Evolutionary conservation across 2,113 vertebrate genomes (phyloP).

Genomic region (Centrocercus urophasianus): DNA sequence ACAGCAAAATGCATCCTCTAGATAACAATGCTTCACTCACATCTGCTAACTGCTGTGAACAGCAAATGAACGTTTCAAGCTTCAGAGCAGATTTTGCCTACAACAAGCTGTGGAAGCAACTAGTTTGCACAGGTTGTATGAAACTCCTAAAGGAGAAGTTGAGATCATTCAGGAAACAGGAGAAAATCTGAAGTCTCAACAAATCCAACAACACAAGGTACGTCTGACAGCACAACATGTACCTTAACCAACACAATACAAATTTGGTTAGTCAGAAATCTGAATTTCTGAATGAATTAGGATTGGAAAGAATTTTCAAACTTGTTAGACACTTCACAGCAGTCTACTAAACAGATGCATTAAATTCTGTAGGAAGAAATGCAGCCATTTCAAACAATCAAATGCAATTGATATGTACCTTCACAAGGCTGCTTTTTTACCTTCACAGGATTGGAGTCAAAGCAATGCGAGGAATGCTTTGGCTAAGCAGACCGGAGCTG

Average conservation of each 20-base stretch:
- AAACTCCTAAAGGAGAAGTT: not conserved
- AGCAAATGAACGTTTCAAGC: not conserved
- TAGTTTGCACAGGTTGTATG: not conserved
- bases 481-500: not conserved
- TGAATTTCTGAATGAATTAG: not conserved
- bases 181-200: not conserved
- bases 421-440: not conserved
- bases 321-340: not conserved
- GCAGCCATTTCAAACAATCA: not conserved
- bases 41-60: not conserved
- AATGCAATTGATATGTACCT: not conserved
- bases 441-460: not conserved
- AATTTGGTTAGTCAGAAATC: not conserved
- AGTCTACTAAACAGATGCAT: not conserved
- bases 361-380: not conserved
- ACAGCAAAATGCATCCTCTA: conserved; percentile 50
- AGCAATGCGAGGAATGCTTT: not conserved
- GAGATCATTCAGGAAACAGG: not conserved
- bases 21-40: conserved; percentile 9
- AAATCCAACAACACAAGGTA: not conserved
- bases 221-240: not conserved
- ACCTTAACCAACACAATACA: not conserved
- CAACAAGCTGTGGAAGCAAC: not conserved
- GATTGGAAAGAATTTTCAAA: not conserved
- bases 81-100: conserved; percentile 24